phyloP scores from a whole-genome alignment of 2,888 invertebrate genomes.

The Callosobruchus maculatus region DNA sequence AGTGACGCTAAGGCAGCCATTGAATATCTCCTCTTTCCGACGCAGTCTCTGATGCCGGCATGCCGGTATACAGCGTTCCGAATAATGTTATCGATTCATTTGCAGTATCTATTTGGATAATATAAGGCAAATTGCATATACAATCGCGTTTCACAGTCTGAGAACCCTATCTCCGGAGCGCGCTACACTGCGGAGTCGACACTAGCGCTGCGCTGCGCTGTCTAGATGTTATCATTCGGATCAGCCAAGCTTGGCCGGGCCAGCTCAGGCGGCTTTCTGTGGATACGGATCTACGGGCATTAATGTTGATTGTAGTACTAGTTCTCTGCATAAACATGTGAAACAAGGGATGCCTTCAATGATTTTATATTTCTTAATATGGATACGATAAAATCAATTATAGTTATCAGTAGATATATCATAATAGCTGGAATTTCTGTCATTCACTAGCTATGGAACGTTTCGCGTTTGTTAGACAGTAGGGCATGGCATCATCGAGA shows the following conservation, averaged over 20 bases:
- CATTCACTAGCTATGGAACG: no score
- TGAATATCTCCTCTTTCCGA: background rate
- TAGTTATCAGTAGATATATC: no score
- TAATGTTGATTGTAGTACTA: background rate
- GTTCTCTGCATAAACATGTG: background rate
- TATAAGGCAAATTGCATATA: conserved; percentile 40
- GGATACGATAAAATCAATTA: no score
- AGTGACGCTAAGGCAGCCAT: background rate
- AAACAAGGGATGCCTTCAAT: no score
- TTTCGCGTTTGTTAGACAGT: no score
- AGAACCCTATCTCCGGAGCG: conserved; percentile 27
- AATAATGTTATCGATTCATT: conserved; percentile 37
- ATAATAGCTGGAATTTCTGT: no score
- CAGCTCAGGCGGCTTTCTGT: background rate
- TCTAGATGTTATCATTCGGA: conserved; percentile 3
- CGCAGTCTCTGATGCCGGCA: background rate
- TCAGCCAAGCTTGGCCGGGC: background rate
- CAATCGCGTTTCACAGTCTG: conserved; percentile 39
- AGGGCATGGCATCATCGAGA: no score
- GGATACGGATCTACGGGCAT: background rate
- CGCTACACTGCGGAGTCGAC: conserved; percentile 18
- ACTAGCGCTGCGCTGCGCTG: conserved; percentile 12
- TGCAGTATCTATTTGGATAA: conserved; percentile 37
- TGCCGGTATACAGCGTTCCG: conserved; percentile 1
- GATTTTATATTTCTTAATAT: no score